Evolutionary conservation across 2,797 vertebrate species (phyloP).

Genomic region (Perodicticus potto): DNA sequence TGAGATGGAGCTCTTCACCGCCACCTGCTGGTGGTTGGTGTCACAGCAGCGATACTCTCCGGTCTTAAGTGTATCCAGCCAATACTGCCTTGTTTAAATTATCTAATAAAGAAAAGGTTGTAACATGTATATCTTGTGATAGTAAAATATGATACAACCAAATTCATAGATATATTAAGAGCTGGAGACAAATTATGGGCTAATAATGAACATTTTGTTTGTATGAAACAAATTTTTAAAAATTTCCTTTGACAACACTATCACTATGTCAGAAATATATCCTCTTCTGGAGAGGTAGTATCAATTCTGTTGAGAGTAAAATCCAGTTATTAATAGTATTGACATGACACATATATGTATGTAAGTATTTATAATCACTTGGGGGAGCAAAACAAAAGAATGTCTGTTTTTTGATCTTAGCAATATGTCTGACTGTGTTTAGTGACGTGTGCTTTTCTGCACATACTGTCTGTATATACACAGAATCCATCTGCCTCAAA

Average conservation of each 20-base stretch:
- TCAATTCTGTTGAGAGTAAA: slow-evolving; percentile 15
- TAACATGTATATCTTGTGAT: not conserved
- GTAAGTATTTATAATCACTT: not conserved
- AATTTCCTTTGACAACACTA: not conserved
- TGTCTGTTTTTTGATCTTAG: not conserved
- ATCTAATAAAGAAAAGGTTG: not conserved
- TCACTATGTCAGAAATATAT: not conserved
- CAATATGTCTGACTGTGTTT: not conserved
- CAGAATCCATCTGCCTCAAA: not conserved
- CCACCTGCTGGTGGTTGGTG: slow-evolving; percentile 54
- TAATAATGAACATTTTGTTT: not conserved
- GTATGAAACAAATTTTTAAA: not conserved
- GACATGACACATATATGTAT: not conserved
- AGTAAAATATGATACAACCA: not conserved
- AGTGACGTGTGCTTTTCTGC: not conserved
- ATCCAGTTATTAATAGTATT: not conserved
- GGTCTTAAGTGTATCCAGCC: not conserved
- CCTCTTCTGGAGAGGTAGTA: not conserved
- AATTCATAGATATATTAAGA: not conserved
- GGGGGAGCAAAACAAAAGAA: not conserved
- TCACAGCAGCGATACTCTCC: not conserved
- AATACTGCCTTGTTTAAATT: not conserved
- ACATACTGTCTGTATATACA: not conserved
- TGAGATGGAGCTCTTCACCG: not conserved
- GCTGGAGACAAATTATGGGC: not conserved